Conservation (phyloP, 53 echinoderm and acorn worm species). For the Astropecten irregularis region DNA sequence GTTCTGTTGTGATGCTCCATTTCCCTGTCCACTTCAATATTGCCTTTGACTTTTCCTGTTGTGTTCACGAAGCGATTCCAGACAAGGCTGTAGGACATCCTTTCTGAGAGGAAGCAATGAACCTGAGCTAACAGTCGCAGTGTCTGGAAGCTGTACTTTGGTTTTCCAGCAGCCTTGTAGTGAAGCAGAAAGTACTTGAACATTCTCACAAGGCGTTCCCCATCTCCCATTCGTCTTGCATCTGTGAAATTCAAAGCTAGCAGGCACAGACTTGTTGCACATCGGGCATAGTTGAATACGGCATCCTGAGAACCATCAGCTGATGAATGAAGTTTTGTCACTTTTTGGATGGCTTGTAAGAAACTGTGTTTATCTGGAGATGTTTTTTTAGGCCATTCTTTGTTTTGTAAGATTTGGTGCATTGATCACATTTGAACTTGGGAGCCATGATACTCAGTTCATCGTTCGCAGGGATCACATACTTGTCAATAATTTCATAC, state of each 20-base stretch:
- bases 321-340: too few species aligned
- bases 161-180: constrained; percentile 46
- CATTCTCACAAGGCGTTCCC: constrained; percentile 40
- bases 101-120: constrained; percentile 31
- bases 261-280: constrained; percentile 63
- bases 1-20: constrained; percentile 65
- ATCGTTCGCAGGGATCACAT: constrained; percentile 51
- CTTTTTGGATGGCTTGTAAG: too few species aligned
- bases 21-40: constrained; percentile 62
- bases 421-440: constrained; percentile 37
- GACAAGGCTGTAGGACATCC: constrained; percentile 39
- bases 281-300: constrained; percentile 55
- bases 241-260: constrained; percentile 66
- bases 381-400: constrained; percentile 57
- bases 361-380: constrained; percentile 39
- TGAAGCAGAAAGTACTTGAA: constrained; percentile 39
- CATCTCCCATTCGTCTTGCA: constrained; percentile 68
- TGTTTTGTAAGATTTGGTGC: constrained; percentile 31
- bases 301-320: constrained; percentile 26
- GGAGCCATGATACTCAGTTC: constrained; percentile 36
- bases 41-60: constrained; percentile 37
- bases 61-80: constrained; percentile 69
- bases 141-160: constrained; percentile 34
- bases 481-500: constrained; percentile 49
- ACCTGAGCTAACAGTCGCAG: constrained; percentile 38